phyloP scores from a whole-genome alignment of 2,888 invertebrate genomes.

The Drosophila subsilvestris region DNA sequence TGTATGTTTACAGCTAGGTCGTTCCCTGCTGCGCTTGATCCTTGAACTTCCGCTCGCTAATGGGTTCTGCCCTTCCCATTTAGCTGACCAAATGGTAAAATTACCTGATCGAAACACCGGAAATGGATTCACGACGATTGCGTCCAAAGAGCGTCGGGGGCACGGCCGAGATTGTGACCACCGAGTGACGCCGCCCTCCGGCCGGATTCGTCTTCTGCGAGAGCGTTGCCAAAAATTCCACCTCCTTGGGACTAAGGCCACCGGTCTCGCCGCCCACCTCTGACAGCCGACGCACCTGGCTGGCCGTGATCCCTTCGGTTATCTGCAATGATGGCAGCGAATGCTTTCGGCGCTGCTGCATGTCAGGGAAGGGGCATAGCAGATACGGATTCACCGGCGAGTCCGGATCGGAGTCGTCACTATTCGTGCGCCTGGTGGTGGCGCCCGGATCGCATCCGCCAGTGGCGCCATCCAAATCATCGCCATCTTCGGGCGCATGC shows the following conservation, averaged over 20 bases:
- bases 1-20: background rate
- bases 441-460: constrained; percentile 87
- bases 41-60: constrained; percentile 42
- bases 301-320: constrained; percentile 93
- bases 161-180: constrained; percentile 93
- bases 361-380: constrained; percentile 91
- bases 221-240: constrained; percentile 93
- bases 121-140: constrained; percentile 92
- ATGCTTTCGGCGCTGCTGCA: constrained; percentile 90
- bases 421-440: constrained; percentile 83
- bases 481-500: constrained; percentile 88
- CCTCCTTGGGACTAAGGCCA: constrained; percentile 91
- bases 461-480: constrained; percentile 86
- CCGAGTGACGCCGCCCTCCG: constrained; percentile 92
- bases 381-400: constrained; percentile 93
- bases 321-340: constrained; percentile 93
- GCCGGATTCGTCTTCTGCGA: constrained; percentile 87
- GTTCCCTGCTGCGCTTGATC: background rate
- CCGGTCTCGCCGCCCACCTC: constrained; percentile 90
- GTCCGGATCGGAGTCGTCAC: constrained; percentile 88
- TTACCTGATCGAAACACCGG: constrained; percentile 87
- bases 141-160: constrained; percentile 92
- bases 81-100: constrained; percentile 2
- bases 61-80: constrained; percentile 16
- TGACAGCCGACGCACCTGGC: constrained; percentile 92